Evolutionary conservation across 2,113 vertebrate genomes (phyloP), one percentile per base, ranked within the genome.

Genomic region (Spea bombifrons): DNA sequence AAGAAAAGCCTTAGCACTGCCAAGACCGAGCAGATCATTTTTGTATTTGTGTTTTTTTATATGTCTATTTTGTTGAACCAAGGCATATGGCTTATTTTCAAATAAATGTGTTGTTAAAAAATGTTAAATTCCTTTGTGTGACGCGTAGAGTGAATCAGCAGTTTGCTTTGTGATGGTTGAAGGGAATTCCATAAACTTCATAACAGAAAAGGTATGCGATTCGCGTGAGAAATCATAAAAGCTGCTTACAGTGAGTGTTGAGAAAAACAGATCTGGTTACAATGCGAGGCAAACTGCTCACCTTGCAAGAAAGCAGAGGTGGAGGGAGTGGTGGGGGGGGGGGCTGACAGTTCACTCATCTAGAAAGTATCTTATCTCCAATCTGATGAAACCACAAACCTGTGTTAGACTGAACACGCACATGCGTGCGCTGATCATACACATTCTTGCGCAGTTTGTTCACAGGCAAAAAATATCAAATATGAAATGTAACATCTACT

Each of bases 81-180:
- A 88, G 84, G 86, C 86, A 91, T 90, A 88, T 53, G 85, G 88
- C 85, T 83, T 91, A 89, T 93, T 93, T 94, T 92, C 86, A 83
- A 94, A 93, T 94, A 94, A 95, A 92, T 87, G 71, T 82, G 65
- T 77, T 45, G 64, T 80, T 9, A 15, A 73, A 73, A 73, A 81
- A 75, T 75, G 16, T n/a, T 69, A 55, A 30, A 73, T 68, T 52
- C n/a, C 15, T 81, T 65, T 65, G 67, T 88, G 71, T 65, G 69
- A 81, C 82, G 78, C 50, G 66, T 0, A 44, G 3, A 66, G 63
- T 79, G 70, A 79, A 67, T 80, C 78, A 80, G 78, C 78, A 74
- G 52, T 80, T 50, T 68, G 53, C 78, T 80, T 80, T 74, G 78
- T 80, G 71, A 80, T 44, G 7, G 48, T 72, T 45, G 9, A 53